Evolutionary conservation across 1,140 invertebrate genomes (phyloP).

Genomic region (Gryllus bimaculatus): DNA sequence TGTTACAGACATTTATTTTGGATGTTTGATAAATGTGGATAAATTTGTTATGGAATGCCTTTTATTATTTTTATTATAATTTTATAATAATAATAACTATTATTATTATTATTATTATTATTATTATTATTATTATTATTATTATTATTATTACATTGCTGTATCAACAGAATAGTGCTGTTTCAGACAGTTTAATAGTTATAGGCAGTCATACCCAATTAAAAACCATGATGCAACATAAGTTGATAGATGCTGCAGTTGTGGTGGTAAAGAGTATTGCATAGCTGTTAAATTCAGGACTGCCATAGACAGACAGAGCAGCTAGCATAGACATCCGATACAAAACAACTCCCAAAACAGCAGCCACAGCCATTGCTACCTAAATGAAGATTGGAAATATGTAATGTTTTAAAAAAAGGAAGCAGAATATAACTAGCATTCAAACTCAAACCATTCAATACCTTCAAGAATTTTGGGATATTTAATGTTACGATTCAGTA

Average conservation of each 20-base stretch:
- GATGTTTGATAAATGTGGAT: too few relatives aligned
- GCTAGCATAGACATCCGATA: conserved; percentile 84
- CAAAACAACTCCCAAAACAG: conserved; percentile 82
- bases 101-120: background rate
- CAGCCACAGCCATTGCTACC: conserved; percentile 68
- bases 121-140: background rate
- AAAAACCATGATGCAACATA: conserved; percentile 75
- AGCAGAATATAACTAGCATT: too few relatives aligned
- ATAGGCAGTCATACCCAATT: conserved; percentile 58
- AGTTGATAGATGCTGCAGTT: conserved; percentile 78
- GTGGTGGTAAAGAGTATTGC: conserved; percentile 71
- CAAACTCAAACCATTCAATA: background rate
- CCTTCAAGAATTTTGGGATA: too few relatives aligned
- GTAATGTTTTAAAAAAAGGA: background rate
- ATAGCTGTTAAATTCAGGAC: conserved; percentile 54
- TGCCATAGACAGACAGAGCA: conserved; percentile 48
- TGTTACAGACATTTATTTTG: too few relatives aligned
- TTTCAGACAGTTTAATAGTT: background rate
- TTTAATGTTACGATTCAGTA: too few relatives aligned
- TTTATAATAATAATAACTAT: background rate
- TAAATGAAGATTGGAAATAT: conserved; percentile 31
- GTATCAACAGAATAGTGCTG: background rate
- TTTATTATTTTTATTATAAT: too few relatives aligned
- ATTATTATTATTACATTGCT: background rate
- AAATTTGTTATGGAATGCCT: too few relatives aligned